phyloP scores from a whole-genome alignment of 2,888 invertebrate species.

The Emmelina monodactyla region DNA sequence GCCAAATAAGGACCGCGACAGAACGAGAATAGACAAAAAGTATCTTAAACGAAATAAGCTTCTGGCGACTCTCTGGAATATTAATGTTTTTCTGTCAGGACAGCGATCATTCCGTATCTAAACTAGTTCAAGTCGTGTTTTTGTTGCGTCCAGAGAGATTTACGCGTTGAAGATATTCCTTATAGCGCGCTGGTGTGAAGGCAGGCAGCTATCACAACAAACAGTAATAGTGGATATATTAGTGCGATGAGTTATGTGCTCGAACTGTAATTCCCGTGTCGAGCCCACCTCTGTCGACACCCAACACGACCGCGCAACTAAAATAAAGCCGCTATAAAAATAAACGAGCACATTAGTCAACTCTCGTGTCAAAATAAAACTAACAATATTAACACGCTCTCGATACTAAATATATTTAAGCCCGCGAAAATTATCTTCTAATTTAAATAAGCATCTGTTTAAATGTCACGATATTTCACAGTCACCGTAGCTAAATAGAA shows the following conservation, averaged over 20 bases:
- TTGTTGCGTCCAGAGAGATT: too few relatives aligned
- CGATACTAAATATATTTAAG: constrained; percentile 22
- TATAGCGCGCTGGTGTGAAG: constrained; percentile 6
- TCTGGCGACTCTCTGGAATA: too few relatives aligned
- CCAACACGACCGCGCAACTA: constrained; percentile 38
- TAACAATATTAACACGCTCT: constrained; percentile 38
- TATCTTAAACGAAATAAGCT: too few relatives aligned
- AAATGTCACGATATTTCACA: constrained; percentile 3
- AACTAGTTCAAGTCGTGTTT: too few relatives aligned
- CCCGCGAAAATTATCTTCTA: constrained; percentile 16
- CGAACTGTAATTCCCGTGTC: constrained; percentile 51
- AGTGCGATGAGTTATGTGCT: constrained; percentile 57
- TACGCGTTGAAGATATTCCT: background rate
- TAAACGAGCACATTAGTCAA: constrained; percentile 62
- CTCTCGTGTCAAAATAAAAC: constrained; percentile 55
- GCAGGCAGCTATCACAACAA: constrained; percentile 47
- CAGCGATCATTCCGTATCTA: too few relatives aligned
- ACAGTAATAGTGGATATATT: constrained; percentile 51
- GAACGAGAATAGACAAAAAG: too few relatives aligned
- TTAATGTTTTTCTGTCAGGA: too few relatives aligned
- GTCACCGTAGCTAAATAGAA: background rate
- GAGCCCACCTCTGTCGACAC: constrained; percentile 39
- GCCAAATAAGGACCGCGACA: constrained; percentile 1
- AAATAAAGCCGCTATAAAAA: constrained; percentile 59
- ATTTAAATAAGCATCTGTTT: constrained; percentile 20